Percentiles rank a stretch among this genome's conserved stretches.
These are phyloP conservation scores for Mimachlamys varia DNA, from an alignment of 2,888 invertebrate genomes.

Conservation along the genomic window DNA sequence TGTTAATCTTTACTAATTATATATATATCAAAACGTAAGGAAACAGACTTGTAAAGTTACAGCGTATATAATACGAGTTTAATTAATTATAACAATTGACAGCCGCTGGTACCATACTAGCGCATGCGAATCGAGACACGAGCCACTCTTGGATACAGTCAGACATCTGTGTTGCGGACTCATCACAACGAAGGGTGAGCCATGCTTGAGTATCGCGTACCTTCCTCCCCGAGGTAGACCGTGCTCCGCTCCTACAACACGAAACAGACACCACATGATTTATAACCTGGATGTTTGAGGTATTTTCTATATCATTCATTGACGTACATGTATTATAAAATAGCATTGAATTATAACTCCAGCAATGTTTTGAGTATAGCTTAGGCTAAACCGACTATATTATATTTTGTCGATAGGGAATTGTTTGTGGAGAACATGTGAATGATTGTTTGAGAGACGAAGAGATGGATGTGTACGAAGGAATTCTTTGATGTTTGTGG, in stretches of 20 bases:
- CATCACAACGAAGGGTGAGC: background rate
- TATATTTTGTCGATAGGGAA: too few species aligned
- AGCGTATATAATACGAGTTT: background rate
- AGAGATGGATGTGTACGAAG: too few species aligned
- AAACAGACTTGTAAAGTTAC: background rate
- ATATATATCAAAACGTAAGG: background rate
- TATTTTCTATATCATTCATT: too few species aligned
- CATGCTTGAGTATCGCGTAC: background rate
- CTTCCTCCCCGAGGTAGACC: background rate
- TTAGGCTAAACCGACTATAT: too few species aligned
- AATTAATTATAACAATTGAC: background rate
- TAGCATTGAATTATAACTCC: too few species aligned
- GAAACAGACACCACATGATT: background rate
- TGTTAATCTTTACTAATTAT: background rate
- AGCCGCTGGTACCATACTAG: background rate
- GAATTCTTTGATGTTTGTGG: too few species aligned
- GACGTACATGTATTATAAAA: too few species aligned
- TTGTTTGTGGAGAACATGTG: too few species aligned
- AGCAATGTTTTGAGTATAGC: too few species aligned
- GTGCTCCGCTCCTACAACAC: background rate
- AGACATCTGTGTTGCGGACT: background rate
- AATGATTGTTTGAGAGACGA: too few species aligned
- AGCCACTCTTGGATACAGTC: background rate
- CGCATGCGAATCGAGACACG: background rate
- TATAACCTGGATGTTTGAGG: too few species aligned